A percentile compares a stretch with the other conserved stretches of the same genome.
Evolutionary conservation across 2,888 invertebrate species (phyloP).

Genomic region (Acanthosepion esculentum): DNA sequence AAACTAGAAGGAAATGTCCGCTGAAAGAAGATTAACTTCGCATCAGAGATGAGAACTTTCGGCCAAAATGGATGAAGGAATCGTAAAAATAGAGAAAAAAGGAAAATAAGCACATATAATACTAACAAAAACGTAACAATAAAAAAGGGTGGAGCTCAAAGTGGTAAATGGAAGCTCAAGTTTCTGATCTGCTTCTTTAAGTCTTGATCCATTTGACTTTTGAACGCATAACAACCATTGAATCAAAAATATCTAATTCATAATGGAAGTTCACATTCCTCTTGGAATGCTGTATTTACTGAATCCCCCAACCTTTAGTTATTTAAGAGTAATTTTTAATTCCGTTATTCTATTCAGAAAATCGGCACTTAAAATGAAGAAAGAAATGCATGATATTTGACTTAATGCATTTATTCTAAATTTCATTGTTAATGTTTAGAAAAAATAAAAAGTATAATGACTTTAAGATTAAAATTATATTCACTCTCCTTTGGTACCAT

Average conservation of each 20-base stretch:
- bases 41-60: conserved; percentile 22
- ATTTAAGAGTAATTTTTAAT: background rate
- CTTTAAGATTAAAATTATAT: no score
- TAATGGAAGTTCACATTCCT: background rate
- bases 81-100: background rate
- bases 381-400: background rate
- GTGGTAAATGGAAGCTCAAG: conserved; percentile 12
- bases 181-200: background rate
- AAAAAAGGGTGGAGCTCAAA: background rate
- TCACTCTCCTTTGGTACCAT: no score
- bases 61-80: background rate
- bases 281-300: background rate
- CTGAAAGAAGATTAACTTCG: background rate
- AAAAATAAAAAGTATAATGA: no score
- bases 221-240: background rate
- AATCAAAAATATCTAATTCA: background rate
- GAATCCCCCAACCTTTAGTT: background rate
- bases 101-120: background rate
- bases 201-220: background rate
- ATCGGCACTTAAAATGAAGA: background rate
- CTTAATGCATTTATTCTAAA: no score
- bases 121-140: background rate
- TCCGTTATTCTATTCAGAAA: background rate
- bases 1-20: background rate
- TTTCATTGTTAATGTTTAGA: no score